phyloP scores from a whole-genome alignment of 2,797 vertebrate genomes.

The Tadarida brasiliensis region DNA sequence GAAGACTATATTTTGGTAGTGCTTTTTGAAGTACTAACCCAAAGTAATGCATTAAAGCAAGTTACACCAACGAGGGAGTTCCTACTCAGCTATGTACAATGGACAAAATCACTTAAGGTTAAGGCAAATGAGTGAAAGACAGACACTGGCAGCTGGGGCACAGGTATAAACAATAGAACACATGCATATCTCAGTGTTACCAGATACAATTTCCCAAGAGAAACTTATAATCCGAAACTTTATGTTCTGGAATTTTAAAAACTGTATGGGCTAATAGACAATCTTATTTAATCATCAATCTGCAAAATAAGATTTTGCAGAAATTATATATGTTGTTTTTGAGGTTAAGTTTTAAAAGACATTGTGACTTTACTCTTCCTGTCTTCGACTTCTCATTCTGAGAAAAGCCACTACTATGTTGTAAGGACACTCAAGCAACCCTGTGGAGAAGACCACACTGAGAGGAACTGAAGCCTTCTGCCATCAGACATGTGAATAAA shows the following conservation, averaged over 20 bases:
- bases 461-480: not conserved
- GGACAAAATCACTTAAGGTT: not conserved
- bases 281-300: not conserved
- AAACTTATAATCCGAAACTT: not conserved
- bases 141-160: rapidly evolving
- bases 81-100: not conserved
- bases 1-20: not conserved
- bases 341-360: not conserved
- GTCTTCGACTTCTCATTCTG: not conserved
- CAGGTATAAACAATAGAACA: not conserved
- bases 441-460: not conserved
- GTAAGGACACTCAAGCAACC: not conserved
- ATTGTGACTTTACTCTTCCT: not conserved
- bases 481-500: not conserved
- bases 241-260: not conserved
- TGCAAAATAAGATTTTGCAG: not conserved
- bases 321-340: not conserved
- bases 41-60: not conserved
- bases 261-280: not conserved
- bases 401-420: not conserved
- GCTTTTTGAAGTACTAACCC: not conserved
- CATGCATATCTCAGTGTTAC: not conserved
- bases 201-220: not conserved
- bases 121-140: not conserved
- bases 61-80: not conserved